A percentile compares a stretch with the other conserved stretches of the same genome.
Evolutionary conservation across 1,140 invertebrate species (phyloP).

Genomic region (Radopholus similis): DNA sequence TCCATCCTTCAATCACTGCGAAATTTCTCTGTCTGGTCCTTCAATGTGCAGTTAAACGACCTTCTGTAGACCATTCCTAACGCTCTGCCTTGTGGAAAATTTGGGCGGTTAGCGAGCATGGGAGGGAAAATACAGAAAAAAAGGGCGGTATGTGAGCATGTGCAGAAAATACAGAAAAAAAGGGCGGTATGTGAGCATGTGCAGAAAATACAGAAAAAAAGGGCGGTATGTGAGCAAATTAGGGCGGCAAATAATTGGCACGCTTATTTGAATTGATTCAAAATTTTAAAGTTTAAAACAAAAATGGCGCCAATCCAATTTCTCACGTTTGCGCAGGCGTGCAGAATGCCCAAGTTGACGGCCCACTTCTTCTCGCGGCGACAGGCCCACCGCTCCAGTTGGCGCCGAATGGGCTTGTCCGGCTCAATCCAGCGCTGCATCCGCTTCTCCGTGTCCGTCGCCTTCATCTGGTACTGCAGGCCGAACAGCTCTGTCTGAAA

Average conservation of each 20-base stretch:
- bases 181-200: too few relatives aligned
- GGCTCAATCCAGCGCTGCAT: conserved; percentile 52
- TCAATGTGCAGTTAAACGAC: too few relatives aligned
- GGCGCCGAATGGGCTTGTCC: conserved; percentile 46
- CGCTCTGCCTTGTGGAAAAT: too few relatives aligned
- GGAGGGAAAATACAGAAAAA: too few relatives aligned
- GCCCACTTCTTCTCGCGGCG: conserved; percentile 35
- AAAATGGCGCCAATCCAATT: conserved; percentile 21
- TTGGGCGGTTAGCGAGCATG: too few relatives aligned
- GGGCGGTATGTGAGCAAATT: too few relatives aligned
- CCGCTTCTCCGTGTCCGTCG: conserved; percentile 44
- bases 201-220: too few relatives aligned
- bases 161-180: too few relatives aligned
- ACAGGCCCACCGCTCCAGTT: conserved; percentile 52
- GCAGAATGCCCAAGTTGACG: conserved; percentile 54
- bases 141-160: too few relatives aligned
- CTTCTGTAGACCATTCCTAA: too few relatives aligned
- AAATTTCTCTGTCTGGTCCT: too few relatives aligned
- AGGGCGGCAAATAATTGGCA: background rate
- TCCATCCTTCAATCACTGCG: background rate
- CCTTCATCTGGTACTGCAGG: conserved; percentile 51
- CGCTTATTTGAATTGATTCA: background rate
- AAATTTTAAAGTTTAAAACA: conserved; percentile 12
- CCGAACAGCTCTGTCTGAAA: conserved; percentile 47
- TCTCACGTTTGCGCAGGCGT: conserved; percentile 51